phyloP scores from a whole-genome alignment of 2,888 invertebrate genomes.

The Amblyjoppa proteus region DNA sequence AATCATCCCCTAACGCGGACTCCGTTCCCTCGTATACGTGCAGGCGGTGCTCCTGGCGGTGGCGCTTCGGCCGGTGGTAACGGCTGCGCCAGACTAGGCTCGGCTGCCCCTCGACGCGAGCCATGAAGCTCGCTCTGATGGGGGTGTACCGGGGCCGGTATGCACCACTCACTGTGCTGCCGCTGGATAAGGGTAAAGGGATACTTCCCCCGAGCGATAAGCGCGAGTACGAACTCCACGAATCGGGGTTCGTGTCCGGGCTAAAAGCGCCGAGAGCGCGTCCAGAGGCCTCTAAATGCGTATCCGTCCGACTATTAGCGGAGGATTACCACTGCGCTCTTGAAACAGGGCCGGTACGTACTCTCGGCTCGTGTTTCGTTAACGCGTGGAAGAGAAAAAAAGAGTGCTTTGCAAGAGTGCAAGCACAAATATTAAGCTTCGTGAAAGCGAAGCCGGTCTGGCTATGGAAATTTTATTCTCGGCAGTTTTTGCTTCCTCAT shows the following conservation, averaged over 20 bases:
- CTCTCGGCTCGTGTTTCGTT: neutral
- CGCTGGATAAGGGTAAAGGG: slow-evolving; percentile 61
- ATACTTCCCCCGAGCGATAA: slow-evolving; percentile 59
- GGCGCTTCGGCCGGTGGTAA: neutral
- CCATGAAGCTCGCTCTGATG: slow-evolving; percentile 59
- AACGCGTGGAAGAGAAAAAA: neutral
- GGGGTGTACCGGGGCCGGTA: slow-evolving; percentile 61
- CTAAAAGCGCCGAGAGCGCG: slow-evolving; percentile 31
- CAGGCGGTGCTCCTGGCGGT: neutral
- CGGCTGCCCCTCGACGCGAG: slow-evolving; percentile 58
- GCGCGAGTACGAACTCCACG: slow-evolving; percentile 1
- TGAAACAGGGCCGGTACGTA: neutral
- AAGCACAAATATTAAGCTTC: too few species aligned
- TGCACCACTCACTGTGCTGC: slow-evolving; percentile 52
- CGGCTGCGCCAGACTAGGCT: slow-evolving; percentile 48
- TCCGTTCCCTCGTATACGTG: slow-evolving; percentile 10
- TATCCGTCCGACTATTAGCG: neutral
- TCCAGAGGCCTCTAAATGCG: neutral
- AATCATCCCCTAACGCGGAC: slow-evolving; percentile 68
- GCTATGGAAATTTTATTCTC: too few species aligned
- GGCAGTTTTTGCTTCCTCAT: too few species aligned
- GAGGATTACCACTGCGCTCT: neutral
- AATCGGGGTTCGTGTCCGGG: slow-evolving; percentile 69
- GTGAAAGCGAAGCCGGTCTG: too few species aligned
- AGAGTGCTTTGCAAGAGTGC: too few species aligned